A percentile compares a stretch with the other conserved stretches of the same genome.
Conservation (phyloP, 2,113 vertebrate species). For the Psittacula cyanocephala region DNA sequence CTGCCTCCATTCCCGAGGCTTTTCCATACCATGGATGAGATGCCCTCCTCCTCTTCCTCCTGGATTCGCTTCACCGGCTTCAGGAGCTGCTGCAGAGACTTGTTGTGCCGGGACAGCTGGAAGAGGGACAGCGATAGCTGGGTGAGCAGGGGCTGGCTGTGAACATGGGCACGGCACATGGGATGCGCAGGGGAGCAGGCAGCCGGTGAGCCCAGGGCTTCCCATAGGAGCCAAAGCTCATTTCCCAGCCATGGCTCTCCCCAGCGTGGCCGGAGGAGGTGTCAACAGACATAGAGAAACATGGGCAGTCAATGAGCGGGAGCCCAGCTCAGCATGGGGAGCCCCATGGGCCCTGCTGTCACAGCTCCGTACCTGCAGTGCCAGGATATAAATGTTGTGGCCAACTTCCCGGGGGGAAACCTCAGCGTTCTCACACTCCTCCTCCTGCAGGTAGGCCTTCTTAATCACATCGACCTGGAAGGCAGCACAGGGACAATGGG, state of each 20-base stretch:
- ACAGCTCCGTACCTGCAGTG: constrained; percentile 83
- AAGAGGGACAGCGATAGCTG: not conserved
- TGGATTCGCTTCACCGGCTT: constrained; percentile 85
- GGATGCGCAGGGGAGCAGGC: not conserved
- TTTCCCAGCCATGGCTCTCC: not conserved
- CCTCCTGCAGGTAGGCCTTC: constrained; percentile 92
- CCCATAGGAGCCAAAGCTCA: not conserved
- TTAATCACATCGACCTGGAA: constrained; percentile 93
- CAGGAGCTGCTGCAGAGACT: constrained; percentile 86
- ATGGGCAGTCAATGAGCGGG: not conserved
- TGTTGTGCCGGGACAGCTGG: constrained; percentile 94
- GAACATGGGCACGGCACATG: accelerated
- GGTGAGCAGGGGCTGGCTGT: not conserved
- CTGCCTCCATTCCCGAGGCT: accelerated
- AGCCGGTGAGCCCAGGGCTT: not conserved
- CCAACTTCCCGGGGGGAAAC: constrained; percentile 93
- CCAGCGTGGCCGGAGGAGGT: not conserved
- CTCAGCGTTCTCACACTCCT: constrained; percentile 84
- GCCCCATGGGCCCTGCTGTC: not conserved
- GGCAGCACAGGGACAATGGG: not conserved
- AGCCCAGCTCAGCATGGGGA: not conserved
- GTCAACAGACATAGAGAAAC: not conserved
- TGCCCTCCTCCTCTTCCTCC: constrained; percentile 93
- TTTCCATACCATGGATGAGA: constrained; percentile 90
- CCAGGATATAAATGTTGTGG: constrained; percentile 98